A percentile compares a stretch with the other conserved stretches of the same genome.
phyloP scores from a whole-genome alignment of 2,888 invertebrate genomes.

The Tenthredo notha region DNA sequence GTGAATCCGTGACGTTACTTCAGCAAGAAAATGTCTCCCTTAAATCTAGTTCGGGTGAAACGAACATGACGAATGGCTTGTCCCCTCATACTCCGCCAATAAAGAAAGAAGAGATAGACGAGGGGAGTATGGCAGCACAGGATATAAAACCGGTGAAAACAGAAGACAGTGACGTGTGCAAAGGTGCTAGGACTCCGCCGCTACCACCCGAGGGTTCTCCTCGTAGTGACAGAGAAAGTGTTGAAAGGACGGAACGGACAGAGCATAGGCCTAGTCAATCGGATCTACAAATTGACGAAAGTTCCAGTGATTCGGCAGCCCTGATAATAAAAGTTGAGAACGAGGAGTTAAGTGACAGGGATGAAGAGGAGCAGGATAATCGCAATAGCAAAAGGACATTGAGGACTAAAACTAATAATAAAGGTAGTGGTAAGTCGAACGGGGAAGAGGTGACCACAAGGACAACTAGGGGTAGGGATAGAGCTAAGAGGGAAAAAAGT shows the following conservation, averaged over 20 bases:
- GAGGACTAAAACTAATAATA: constrained; percentile 71
- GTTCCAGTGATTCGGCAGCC: constrained; percentile 77
- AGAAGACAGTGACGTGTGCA: constrained; percentile 72
- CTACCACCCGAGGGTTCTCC: constrained; percentile 66
- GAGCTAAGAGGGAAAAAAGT: constrained; percentile 79
- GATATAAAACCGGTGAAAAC: constrained; percentile 60
- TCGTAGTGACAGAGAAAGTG: constrained; percentile 67
- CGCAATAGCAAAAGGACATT: constrained; percentile 68
- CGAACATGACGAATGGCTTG: constrained; percentile 73
- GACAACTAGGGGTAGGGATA: constrained; percentile 75
- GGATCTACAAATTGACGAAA: constrained; percentile 74
- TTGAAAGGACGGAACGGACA: constrained; percentile 67
- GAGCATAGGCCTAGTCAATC: constrained; percentile 63
- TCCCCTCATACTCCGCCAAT: constrained; percentile 74
- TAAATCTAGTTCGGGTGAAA: constrained; percentile 68
- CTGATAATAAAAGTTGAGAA: constrained; percentile 77
- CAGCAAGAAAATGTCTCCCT: constrained; percentile 81
- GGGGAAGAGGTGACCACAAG: constrained; percentile 73
- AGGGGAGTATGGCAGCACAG: constrained; percentile 34
- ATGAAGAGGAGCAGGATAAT: constrained; percentile 69
- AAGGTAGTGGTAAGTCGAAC: constrained; percentile 73
- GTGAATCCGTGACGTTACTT: constrained; percentile 84
- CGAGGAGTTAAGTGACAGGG: constrained; percentile 76
- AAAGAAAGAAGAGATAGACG: constrained; percentile 69
- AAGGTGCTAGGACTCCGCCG: constrained; percentile 74